Evolutionary conservation across 2,888 invertebrate species (phyloP), one percentile per base, ranked within the genome.

Genomic region (Drosophila nigricruria): DNA sequence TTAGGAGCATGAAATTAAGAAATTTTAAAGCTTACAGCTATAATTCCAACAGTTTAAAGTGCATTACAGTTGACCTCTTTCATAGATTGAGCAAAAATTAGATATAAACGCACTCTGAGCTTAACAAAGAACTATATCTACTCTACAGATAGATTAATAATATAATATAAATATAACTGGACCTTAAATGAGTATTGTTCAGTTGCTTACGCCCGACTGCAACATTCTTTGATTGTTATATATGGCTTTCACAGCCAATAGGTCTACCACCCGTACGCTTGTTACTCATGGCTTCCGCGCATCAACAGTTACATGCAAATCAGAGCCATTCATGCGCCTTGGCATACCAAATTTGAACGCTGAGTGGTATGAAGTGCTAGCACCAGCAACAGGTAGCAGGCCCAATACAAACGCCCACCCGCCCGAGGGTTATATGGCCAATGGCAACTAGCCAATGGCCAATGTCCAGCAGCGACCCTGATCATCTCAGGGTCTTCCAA

Each of bases 401-500:
- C 54, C 70, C 50, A 53, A 57, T 58, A 27, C 58, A 58, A 65
- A 57, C 57, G 34, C 38, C 69, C 68, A 68, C 79, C 82, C 66
- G 73, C 53, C 66, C 54, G 71, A 64, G 49, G 70, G 65, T 57
- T 16, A 36, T n/a, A 25, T 25, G 47, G 47, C 34, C 18, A 54
- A 18, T 6, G 49, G n/a, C 38, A 27, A 50, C n/a, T 43, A 32
- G 50, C n/a, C 23, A 50, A n/a, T 52, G 38, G 47, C n/a, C 61
- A 70, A 63, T 43, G 75, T 79, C 75, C 75, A 36, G 30, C 66
- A 18, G 53, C 47, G 75, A 66, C 89, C 89, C 89, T 88, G 82
- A 83, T 79, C 84, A 87, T 78, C 84, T 87, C 82, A 87, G 68
- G 75, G 66, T 70, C 66, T 56, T 74, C 50, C 71, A 53, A 73